Evolutionary conservation across 2,797 vertebrate genomes (phyloP), one percentile per base, ranked within the genome.

Genomic region (Masticophis lateralis): DNA sequence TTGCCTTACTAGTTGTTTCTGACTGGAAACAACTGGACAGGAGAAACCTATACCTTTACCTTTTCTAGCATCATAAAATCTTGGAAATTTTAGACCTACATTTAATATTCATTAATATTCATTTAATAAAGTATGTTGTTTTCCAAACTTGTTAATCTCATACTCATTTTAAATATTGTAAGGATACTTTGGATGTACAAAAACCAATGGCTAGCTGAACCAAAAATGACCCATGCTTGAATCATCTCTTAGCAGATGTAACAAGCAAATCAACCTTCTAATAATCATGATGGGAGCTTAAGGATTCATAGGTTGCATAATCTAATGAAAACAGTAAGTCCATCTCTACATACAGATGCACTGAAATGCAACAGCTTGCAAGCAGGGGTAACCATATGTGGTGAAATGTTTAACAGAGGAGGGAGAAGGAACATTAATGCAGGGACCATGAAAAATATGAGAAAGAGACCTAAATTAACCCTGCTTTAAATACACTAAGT

Each of bases 81-180:
- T 96, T 95, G n/a, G 94, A 96, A 97, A 74, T 3, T 0, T 94
- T 92, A 97, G 88, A 4, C 69, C 25, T 92, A 96, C 92, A 95
- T 63, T 63, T 63, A 63, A 63, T 63, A 61, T 61, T 25, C 22
- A 61, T 61, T 61, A 61, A 25, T 61, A 97, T 94, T 94, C 94
- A 95, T 93, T 95, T 96, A 96, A 97, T 91, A 91, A 79, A 94
- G 47, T 96, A 95, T 89, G 63, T 96, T 96, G 95, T 95, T 90
- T 86, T 90, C 89, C 86, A 79, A 83, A 51, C 11, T 94, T 94
- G 87, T 93, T 93, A 94, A 95, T 94, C 88, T 14, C 89, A 94
- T 93, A 94, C 92, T 83, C 92, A 95, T 43, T 32, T 69, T 7
- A 69, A 69, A 32, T 18, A 32, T 69, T 69, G 2, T 32, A 69